Conservation (phyloP, 1,140 invertebrate species). For the Aphis gossypii region DNA sequence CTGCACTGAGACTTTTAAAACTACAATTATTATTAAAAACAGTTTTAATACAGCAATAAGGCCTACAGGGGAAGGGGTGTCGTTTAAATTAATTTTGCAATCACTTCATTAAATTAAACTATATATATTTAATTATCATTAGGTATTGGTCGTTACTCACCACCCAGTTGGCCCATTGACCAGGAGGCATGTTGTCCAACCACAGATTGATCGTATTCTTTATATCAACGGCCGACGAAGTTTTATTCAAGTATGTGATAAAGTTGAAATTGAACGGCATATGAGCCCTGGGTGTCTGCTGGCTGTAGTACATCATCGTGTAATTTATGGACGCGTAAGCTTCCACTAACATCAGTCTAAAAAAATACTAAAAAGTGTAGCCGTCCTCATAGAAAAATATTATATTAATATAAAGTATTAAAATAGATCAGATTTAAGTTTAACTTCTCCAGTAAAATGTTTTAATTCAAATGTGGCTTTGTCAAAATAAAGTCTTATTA, state of each 20-base stretch:
- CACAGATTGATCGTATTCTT: conserved; percentile 67
- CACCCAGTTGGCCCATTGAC: conserved; percentile 69
- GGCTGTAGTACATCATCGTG: conserved; percentile 65
- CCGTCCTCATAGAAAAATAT: too few relatives aligned
- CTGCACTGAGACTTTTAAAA: not conserved
- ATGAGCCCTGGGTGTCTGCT: conserved; percentile 63
- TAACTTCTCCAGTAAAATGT: too few relatives aligned
- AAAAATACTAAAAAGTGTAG: not conserved
- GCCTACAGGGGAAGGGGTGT: too few relatives aligned
- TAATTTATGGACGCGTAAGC: conserved; percentile 63
- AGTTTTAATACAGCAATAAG: too few relatives aligned
- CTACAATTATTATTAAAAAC: not conserved
- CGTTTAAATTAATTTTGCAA: too few relatives aligned
- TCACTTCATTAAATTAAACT: too few relatives aligned
- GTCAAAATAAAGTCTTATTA: too few relatives aligned
- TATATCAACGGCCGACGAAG: conserved; percentile 66
- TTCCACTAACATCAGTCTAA: conserved; percentile 66
- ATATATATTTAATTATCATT: too few relatives aligned
- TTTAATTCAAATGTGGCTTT: too few relatives aligned
- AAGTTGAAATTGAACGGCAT: conserved; percentile 70
- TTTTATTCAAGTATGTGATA: conserved; percentile 65
- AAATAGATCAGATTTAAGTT: too few relatives aligned
- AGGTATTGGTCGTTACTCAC: conserved; percentile 63
- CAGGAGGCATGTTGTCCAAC: conserved; percentile 67
- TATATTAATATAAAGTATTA: too few relatives aligned